Evolutionary conservation across 2,113 vertebrate species (phyloP), one percentile per base, ranked within the genome.

Genomic region (Lasiurus cinereus): DNA sequence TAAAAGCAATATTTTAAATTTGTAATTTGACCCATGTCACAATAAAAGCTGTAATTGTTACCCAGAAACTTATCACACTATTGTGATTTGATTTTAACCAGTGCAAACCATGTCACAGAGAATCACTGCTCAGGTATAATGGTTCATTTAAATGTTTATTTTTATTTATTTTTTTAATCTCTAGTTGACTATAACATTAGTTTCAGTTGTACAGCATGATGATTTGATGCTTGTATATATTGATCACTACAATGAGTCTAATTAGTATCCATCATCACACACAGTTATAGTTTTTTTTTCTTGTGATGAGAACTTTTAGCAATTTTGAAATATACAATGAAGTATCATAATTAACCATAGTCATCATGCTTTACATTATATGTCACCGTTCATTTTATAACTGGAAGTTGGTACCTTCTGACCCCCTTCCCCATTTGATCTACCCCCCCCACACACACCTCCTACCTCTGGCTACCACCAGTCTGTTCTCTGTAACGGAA

Each of bases 61-160:
- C 14, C 12, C 13, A 36, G 73, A 73, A 86, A 85, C 24, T 50
- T 93, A 59, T 43, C 39, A 67, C 18, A 29, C 36, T 74, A 18
- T 10, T 90, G 80, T 64, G 67, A 89, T 93, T 96, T 96, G 79
- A 67, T 90, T 74, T 69, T 66, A 78, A 78, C 8, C 31, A 46
- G 18, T 18, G 64, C 24, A 91, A 87, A 43, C 27, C 36, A 16
- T 72, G 27, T 77, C 62, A 33, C 82, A 76, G 86, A 95, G 52
- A 87, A 36, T 52, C 22, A 36, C 48, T 92, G 56, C 56, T 94
- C 50, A 27, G 48, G 50, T 50, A 39, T 43, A 82, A 62, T 12
- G 24, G 62, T 29, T 62, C 12, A n/a, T 80, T 62, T 43, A 80
- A 59, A 39, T 80, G 39, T 59, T 59, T 59, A 59, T 59, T 33